These are phyloP conservation scores for Abrostola triplasia DNA, from an alignment of 2,888 invertebrate genomes.

Conservation along the genomic window DNA sequence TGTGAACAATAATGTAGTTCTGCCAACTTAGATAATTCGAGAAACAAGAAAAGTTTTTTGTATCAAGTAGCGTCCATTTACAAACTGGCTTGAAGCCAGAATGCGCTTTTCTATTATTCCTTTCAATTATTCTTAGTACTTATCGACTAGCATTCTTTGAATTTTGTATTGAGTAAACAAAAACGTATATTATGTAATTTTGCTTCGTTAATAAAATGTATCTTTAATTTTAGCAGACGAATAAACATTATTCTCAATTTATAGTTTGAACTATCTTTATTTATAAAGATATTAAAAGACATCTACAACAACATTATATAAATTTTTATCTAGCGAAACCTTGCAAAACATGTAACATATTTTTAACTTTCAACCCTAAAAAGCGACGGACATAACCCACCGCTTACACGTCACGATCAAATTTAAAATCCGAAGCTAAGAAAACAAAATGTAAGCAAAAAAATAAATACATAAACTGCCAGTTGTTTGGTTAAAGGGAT, in stretches of 20 bases:
- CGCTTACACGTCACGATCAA: constrained; percentile 17
- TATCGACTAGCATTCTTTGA: background rate
- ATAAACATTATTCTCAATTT: too few species aligned
- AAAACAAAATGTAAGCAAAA: constrained; percentile 32
- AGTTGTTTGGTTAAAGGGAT: constrained; percentile 49
- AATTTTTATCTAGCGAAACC: too few species aligned
- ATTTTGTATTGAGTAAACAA: background rate
- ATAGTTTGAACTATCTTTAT: too few species aligned
- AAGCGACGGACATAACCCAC: constrained; percentile 23
- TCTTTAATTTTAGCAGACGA: too few species aligned
- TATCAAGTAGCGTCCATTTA: constrained; percentile 38
- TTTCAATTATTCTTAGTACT: constrained; percentile 4
- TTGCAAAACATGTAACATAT: background rate
- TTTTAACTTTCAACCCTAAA: constrained; percentile 28
- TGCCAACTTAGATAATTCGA: constrained; percentile 41
- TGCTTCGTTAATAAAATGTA: background rate
- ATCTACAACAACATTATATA: too few species aligned
- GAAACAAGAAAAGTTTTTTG: constrained; percentile 28
- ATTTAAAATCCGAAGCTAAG: constrained; percentile 36
- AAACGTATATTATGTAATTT: background rate
- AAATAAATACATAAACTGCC: constrained; percentile 33
- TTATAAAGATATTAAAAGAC: too few species aligned
- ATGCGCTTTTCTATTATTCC: constrained; percentile 38
- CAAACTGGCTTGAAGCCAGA: constrained; percentile 43
- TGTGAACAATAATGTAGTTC: constrained; percentile 27